Conservation (phyloP, 2,888 invertebrate species). For the Dryomyza anilis region DNA sequence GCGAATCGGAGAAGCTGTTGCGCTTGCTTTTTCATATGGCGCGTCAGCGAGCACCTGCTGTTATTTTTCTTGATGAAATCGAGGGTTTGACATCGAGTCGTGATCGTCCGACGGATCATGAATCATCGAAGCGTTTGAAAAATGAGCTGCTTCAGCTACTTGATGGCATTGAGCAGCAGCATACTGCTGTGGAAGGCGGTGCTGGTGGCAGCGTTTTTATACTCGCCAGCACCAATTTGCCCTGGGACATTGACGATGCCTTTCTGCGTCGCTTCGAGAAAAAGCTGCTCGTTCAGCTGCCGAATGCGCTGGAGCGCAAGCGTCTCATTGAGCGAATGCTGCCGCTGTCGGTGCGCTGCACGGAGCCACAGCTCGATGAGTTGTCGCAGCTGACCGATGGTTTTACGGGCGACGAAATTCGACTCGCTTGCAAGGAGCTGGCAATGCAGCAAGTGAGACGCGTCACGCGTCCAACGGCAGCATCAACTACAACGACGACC, state of each 20-base stretch:
- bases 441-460: constrained; percentile 80
- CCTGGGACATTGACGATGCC: constrained; percentile 92
- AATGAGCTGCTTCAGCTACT: constrained; percentile 86
- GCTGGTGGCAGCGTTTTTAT: constrained; percentile 65
- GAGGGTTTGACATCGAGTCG: constrained; percentile 79
- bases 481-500: constrained; percentile 19
- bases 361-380: constrained; percentile 48
- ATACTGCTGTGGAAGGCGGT: constrained; percentile 36
- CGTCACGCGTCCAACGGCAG: constrained; percentile 32
- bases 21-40: constrained; percentile 88
- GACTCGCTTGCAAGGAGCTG: constrained; percentile 85
- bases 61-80: constrained; percentile 92
- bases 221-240: constrained; percentile 87
- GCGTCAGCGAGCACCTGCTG: constrained; percentile 81
- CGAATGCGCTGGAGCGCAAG: constrained; percentile 69
- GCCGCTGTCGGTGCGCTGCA: constrained; percentile 53
- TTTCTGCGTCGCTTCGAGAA: constrained; percentile 88
- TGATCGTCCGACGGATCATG: constrained; percentile 74
- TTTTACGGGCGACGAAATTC: constrained; percentile 89
- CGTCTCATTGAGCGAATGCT: constrained; percentile 72
- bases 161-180: constrained; percentile 73
- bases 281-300: constrained; percentile 80
- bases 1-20: constrained; percentile 92
- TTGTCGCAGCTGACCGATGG: constrained; percentile 69
- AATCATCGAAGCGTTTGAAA: constrained; percentile 85